phyloP scores from a whole-genome alignment of 2,888 invertebrate species.

The Bembecia ichneumoniformis region DNA sequence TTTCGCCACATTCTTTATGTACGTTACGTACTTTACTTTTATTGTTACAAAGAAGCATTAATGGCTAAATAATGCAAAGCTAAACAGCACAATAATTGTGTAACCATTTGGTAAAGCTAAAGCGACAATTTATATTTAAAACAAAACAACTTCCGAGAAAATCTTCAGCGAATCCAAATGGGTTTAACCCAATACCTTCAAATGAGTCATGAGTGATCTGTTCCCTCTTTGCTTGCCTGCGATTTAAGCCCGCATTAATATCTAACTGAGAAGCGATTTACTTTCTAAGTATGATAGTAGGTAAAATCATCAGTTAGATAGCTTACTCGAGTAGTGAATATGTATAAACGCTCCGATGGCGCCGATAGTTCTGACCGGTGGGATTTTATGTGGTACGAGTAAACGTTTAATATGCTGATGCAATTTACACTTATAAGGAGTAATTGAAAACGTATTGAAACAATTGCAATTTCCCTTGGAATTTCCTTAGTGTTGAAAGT shows the following conservation, averaged over 20 bases:
- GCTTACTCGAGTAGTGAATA: conserved; percentile 15
- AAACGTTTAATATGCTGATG: neutral
- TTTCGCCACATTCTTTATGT: no score
- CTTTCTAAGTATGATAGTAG: conserved; percentile 28
- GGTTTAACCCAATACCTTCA: neutral
- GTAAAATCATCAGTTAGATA: conserved; percentile 2
- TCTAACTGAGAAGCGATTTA: conserved; percentile 31
- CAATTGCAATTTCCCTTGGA: neutral
- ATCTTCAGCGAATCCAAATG: no score
- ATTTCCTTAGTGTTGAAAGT: neutral
- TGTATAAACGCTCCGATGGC: conserved; percentile 35
- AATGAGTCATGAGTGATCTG: neutral
- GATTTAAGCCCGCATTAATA: conserved; percentile 15
- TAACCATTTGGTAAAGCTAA: no score
- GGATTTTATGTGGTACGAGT: conserved; percentile 7
- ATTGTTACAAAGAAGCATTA: no score
- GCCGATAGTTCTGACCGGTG: conserved; percentile 20
- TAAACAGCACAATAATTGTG: no score
- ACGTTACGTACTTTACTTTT: no score
- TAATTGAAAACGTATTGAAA: neutral
- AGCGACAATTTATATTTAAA: no score
- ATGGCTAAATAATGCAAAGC: no score
- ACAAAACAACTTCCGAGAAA: no score
- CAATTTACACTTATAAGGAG: neutral
- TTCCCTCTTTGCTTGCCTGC: neutral